Evolutionary conservation across 2,113 vertebrate genomes (phyloP), one percentile per base, ranked within the genome.

Genomic region (Oncorhynchus gorbuscha): DNA sequence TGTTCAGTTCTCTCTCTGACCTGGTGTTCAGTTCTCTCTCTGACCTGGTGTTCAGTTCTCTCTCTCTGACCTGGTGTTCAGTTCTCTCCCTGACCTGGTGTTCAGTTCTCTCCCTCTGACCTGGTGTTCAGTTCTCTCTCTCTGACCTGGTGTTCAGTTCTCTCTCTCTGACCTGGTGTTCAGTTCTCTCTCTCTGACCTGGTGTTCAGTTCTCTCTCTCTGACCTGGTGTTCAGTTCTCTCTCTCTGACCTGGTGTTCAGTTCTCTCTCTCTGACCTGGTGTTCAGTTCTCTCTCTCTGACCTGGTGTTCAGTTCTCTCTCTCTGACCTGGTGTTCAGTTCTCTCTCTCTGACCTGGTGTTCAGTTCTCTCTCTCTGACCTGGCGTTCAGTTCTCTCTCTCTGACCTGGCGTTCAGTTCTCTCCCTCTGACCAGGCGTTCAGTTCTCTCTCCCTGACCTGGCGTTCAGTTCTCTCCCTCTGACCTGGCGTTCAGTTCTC

Each of bases 401-500:
- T 30, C 24, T 24, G 30, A 30, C 3, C 30, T 30, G 30, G 30
- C 3, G 30, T 30, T 30, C 30, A 30, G 30, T 30, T 51, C 48
- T 12, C 51, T 22, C 13, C 1, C 24, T 20, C 76, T 14, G 24
- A 97, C 97, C 94, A 95, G 90, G 85, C 74, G 22, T 82, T 90
- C 30, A 30, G 30, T 30, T 30, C 30, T 30, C 30, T 3, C 30
- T 32, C 5, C 0, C 30, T 35, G 32, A 35, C 32, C 32, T 35
- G 32, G 9, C 14, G 9, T 51, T 51, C 3, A 14, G 9, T 51
- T 14, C 48, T 51, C 48, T 3, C 51, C n/a, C 13, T 20, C 76
- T 14, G 24, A 97, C 97, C 94, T 95, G 90, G 85, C 73, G 22
- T 82, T 90, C 30, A 30, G 30, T 30, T 30, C 30, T 30, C 30